phyloP scores from a whole-genome alignment of 2,113 vertebrate genomes.

The Zapornia atra region DNA sequence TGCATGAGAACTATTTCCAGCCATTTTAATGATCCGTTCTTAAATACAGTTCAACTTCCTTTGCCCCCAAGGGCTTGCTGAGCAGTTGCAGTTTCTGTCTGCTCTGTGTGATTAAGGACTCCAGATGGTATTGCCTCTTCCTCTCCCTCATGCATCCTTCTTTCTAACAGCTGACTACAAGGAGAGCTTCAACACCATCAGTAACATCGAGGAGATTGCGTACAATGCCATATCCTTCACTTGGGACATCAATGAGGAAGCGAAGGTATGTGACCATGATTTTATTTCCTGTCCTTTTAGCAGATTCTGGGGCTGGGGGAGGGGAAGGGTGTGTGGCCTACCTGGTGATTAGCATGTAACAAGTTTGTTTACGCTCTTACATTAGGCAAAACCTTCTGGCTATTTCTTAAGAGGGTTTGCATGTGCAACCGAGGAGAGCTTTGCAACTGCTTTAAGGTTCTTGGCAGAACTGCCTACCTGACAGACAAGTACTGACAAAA shows the following conservation, averaged over 20 bases:
- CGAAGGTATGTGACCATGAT: slow-evolving; percentile 82
- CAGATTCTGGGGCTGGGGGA: not conserved
- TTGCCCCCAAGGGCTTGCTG: not conserved
- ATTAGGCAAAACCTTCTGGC: slow-evolving; percentile 36
- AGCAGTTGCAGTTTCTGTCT: not conserved
- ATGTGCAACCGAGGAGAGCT: slow-evolving; percentile 10
- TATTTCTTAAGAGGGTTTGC: slow-evolving; percentile 26
- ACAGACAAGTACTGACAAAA: slow-evolving; percentile 20
- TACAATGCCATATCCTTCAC: slow-evolving; percentile 99
- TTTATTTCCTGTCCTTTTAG: not conserved
- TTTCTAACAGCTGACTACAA: slow-evolving; percentile 92
- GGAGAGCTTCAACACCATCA: slow-evolving; percentile 98
- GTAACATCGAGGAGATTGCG: slow-evolving; percentile 97
- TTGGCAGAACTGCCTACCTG: slow-evolving; percentile 13
- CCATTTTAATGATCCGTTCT: not conserved
- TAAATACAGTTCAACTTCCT: not conserved
- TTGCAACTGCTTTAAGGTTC: slow-evolving; percentile 22
- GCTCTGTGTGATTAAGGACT: not conserved
- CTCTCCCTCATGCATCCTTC: not conserved
- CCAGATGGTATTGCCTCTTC: not conserved
- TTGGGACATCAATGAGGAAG: slow-evolving; percentile 98
- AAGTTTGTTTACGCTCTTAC: slow-evolving; percentile 39
- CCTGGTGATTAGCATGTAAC: slow-evolving; percentile 21
- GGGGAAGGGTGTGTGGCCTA: slow-evolving; percentile 25
- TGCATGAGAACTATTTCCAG: not conserved